Base-by-base conservation (phyloP, 2,797 vertebrate genomes). In the Aratinga solstitialis region DNA sequence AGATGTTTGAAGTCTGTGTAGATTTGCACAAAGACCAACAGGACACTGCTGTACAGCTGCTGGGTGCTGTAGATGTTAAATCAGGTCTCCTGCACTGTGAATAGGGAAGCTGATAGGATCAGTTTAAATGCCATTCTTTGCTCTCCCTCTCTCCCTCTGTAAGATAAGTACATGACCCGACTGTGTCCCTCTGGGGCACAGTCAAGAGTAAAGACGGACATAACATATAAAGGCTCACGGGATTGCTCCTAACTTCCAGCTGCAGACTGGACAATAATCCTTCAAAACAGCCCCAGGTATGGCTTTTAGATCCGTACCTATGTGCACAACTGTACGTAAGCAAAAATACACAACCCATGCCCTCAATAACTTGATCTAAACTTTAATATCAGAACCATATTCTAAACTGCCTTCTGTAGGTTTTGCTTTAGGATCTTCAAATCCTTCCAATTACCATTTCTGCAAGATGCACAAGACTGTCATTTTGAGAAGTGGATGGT, bases 1-100 rank as follows among this genome's bases (percentile, higher is more conserved):
- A 6, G 58, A 42, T 30, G 65, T 24, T 67, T 75, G 14, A 72
- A 59, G 24, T 11, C 68, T 78, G 58, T 43, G 63, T 22, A 53
- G 19, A 81, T 38, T 74, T 38, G 40, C 84, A 71, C 48, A 12
- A 66, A 85, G 36, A 61, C 20, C 65, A 61, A 4, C 13, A 36
- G 75, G 88, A 83, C 7, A 54, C 9, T 67, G 85, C 88, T 88
- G 34, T 34, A n/a, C 83, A 90, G 90, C 87, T 84, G 65, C 66
- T 22, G 2, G 4, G 65, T 7, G 62, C 81, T 66, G 16, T 6
- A 36, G 34, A 36, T 59, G 58, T 26, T 18, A 36, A 59, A 59
- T 59, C 58, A 59, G 34, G 58, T 59, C 58, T 80, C 40, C 87
- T 45, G 68, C 50, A 7, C 54, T 36, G 4, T 1, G 2, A 4